phyloP scores from a whole-genome alignment of 2,888 invertebrate genomes.

The Ligdia adustata region DNA sequence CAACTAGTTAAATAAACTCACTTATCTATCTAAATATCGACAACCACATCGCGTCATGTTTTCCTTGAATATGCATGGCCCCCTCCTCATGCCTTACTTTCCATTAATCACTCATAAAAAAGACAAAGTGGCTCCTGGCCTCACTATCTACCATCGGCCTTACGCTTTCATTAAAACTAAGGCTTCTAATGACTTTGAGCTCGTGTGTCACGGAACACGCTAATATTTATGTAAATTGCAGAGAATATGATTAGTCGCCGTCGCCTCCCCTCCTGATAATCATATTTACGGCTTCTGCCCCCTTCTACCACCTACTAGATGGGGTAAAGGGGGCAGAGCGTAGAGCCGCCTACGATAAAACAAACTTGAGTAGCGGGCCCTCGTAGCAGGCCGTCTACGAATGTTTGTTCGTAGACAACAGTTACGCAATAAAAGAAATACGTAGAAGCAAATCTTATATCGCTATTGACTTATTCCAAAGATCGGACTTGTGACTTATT shows the following conservation, averaged over 20 bases:
- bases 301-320: slow-evolving; percentile 29
- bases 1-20: slow-evolving; percentile 37
- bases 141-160: slow-evolving; percentile 71
- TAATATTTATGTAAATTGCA: slow-evolving; percentile 84
- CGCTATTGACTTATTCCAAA: too few species aligned
- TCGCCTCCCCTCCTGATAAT: slow-evolving; percentile 82
- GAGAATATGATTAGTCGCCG: slow-evolving; percentile 83
- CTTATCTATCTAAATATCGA: slow-evolving; percentile 44
- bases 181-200: slow-evolving; percentile 62
- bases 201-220: slow-evolving; percentile 80
- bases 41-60: slow-evolving; percentile 27
- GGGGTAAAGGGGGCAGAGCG: slow-evolving; percentile 13
- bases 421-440: slow-evolving; percentile 20
- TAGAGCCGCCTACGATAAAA: slow-evolving; percentile 33
- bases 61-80: slow-evolving; percentile 67
- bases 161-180: slow-evolving; percentile 40
- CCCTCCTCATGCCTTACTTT: slow-evolving; percentile 49
- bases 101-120: slow-evolving; percentile 83
- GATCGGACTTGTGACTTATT: too few species aligned
- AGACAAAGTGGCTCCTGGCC: slow-evolving; percentile 73
- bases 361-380: slow-evolving; percentile 28
- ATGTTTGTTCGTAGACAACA: slow-evolving; percentile 28
- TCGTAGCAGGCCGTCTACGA: slow-evolving; percentile 29
- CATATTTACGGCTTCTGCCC: slow-evolving; percentile 77
- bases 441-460: too few species aligned